Evolutionary conservation across 2,113 vertebrate species (phyloP).

Genomic region (Oreocharis arfaki): DNA sequence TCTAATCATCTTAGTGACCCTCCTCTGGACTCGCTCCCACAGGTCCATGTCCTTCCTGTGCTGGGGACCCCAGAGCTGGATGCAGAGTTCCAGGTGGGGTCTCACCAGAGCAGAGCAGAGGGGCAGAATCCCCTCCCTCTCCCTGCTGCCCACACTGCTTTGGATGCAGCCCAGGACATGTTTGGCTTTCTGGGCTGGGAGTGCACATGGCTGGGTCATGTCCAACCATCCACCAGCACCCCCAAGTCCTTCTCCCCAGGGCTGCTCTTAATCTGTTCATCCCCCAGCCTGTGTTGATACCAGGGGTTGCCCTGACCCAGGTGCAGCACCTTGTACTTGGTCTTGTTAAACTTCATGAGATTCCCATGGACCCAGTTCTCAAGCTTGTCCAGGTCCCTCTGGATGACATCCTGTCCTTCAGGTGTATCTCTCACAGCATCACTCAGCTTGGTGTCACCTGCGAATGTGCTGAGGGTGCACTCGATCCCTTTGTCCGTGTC

Average conservation of each 20-base stretch:
- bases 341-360: not conserved
- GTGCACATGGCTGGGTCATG: not conserved
- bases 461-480: not conserved
- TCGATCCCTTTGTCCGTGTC: not conserved
- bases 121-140: not conserved
- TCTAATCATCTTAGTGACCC: not conserved
- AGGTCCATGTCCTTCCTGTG: not conserved
- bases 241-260: not conserved
- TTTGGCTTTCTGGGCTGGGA: not conserved
- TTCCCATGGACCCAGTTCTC: accelerated
- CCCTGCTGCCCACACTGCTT: not conserved
- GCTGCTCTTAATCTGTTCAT: not conserved
- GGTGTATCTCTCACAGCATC: not conserved
- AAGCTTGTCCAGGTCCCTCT: not conserved
- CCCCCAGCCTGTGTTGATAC: no score
- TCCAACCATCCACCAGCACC: not conserved
- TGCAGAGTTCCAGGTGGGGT: not conserved
- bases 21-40: not conserved
- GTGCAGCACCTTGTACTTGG: not conserved
- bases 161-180: not conserved
- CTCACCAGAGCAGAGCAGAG: not conserved
- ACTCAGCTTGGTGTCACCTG: not conserved
- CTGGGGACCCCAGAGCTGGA: not conserved
- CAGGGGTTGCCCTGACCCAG: accelerated
- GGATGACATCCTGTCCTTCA: not conserved